phyloP scores from a whole-genome alignment of 2,113 vertebrate species.

The Furnarius figulus region DNA sequence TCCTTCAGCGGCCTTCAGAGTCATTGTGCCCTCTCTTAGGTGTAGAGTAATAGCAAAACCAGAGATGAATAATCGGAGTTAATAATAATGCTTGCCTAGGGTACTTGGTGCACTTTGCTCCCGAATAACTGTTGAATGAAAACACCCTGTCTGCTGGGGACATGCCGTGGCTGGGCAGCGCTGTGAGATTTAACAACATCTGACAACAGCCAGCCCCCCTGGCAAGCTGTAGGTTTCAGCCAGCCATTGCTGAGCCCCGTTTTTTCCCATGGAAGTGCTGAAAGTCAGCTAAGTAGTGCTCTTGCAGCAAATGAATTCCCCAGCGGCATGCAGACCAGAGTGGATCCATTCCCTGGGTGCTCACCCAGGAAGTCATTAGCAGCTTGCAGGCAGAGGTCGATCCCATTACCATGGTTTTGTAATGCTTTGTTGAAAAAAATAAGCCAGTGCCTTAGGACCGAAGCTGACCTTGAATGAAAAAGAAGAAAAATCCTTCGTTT shows the following conservation, averaged over 20 bases:
- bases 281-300: slow-evolving; percentile 3
- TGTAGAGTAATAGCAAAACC: neutral
- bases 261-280: neutral
- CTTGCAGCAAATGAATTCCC: neutral
- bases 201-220: slow-evolving; percentile 19
- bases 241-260: neutral
- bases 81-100: slow-evolving; percentile 44
- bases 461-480: slow-evolving; percentile 25
- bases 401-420: slow-evolving; percentile 37
- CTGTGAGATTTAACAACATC: slow-evolving; percentile 17
- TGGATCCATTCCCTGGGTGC: slow-evolving; percentile 25
- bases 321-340: neutral
- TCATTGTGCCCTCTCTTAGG: neutral
- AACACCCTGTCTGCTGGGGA: neutral
- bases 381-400: slow-evolving; percentile 44
- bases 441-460: neutral
- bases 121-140: neutral
- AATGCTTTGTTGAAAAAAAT: neutral
- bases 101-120: slow-evolving; percentile 40
- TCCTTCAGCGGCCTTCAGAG: neutral
- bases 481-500: neutral
- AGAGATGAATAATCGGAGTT: slow-evolving; percentile 16
- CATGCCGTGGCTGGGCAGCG: neutral
- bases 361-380: slow-evolving; percentile 56
- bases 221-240: slow-evolving; percentile 8